A percentile compares a stretch with the other conserved stretches of the same genome.
phyloP scores from a whole-genome alignment of 1,140 invertebrate species.

The Atta colombica region DNA sequence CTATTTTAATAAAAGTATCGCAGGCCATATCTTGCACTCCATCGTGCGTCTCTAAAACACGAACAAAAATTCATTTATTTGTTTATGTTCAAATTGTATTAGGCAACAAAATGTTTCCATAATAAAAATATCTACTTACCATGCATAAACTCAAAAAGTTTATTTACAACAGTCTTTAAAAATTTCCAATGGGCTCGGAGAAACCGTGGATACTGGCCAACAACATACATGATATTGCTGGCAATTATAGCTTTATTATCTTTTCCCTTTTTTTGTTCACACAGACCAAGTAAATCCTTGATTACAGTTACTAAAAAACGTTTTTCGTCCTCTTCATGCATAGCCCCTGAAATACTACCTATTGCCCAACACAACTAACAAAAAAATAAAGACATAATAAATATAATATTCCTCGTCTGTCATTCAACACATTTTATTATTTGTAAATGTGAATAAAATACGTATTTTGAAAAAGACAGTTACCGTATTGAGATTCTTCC shows the following conservation, averaged over 20 bases:
- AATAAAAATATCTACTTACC: conserved; percentile 86
- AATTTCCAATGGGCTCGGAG: conserved; percentile 99
- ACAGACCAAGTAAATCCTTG: conserved; percentile 98
- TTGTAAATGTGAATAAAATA: background rate
- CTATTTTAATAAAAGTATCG: conserved; percentile 99
- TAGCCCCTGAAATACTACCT: conserved; percentile 99
- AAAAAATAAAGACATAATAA: conserved; percentile 22
- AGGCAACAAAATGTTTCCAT: background rate
- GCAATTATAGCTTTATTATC: conserved; percentile 99
- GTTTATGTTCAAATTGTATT: background rate
- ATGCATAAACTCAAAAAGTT: conserved; percentile 99
- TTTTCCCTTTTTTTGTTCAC: conserved; percentile 99
- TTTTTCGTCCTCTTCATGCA: conserved; percentile 99
- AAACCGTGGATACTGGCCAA: conserved; percentile 99
- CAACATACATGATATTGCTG: conserved; percentile 99
- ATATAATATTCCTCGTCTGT: background rate
- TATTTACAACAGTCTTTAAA: conserved; percentile 99
- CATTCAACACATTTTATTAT: background rate
- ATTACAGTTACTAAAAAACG: conserved; percentile 99
- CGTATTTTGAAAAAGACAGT: conserved; percentile 64
- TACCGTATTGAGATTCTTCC: conserved; percentile 99
- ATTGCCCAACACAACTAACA: conserved; percentile 98
- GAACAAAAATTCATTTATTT: conserved; percentile 14
- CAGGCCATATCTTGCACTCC: conserved; percentile 99
- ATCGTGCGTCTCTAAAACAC: conserved; percentile 96